Evolutionary conservation across 2,797 vertebrate species (phyloP).

Genomic region (Holocentrus rufus): DNA sequence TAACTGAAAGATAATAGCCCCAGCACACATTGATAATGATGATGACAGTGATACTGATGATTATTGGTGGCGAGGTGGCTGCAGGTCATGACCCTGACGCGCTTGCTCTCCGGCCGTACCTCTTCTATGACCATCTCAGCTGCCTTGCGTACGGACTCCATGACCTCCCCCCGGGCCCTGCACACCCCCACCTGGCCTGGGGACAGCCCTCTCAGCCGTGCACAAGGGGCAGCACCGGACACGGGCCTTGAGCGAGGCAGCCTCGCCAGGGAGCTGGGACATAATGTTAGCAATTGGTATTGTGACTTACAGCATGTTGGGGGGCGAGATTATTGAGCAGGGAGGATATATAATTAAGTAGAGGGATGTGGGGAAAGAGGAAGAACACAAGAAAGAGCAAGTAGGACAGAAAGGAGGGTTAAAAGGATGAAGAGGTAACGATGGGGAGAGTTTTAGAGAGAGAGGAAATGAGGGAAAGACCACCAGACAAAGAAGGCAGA

Average conservation of each 20-base stretch:
- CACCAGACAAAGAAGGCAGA: constrained; percentile 51
- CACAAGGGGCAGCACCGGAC: constrained; percentile 76
- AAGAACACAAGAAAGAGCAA: constrained; percentile 23
- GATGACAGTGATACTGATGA: not conserved
- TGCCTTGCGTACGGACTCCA: constrained; percentile 82
- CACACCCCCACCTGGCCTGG: constrained; percentile 83
- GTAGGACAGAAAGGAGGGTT: constrained; percentile 28
- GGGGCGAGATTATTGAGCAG: constrained; percentile 23
- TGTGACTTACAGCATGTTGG: constrained; percentile 43
- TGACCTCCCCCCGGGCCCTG: constrained; percentile 80
- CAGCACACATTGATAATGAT: not conserved
- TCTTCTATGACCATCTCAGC: constrained; percentile 84
- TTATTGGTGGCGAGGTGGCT: not conserved
- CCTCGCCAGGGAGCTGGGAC: constrained; percentile 81
- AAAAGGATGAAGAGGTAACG: constrained; percentile 58
- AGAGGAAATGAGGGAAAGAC: constrained; percentile 64
- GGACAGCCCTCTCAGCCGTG: constrained; percentile 80
- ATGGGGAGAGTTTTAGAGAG: constrained; percentile 64
- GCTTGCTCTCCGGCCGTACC: constrained; percentile 62
- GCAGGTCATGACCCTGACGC: not conserved
- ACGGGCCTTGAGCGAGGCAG: constrained; percentile 81
- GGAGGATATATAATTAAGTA: constrained; percentile 43
- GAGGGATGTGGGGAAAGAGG: constrained; percentile 20
- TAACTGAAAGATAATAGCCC: not conserved
- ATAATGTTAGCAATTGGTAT: constrained; percentile 27